These are phyloP conservation scores for Cacatua alba DNA, from an alignment of 2,113 vertebrate species.

Conservation along the genomic window DNA sequence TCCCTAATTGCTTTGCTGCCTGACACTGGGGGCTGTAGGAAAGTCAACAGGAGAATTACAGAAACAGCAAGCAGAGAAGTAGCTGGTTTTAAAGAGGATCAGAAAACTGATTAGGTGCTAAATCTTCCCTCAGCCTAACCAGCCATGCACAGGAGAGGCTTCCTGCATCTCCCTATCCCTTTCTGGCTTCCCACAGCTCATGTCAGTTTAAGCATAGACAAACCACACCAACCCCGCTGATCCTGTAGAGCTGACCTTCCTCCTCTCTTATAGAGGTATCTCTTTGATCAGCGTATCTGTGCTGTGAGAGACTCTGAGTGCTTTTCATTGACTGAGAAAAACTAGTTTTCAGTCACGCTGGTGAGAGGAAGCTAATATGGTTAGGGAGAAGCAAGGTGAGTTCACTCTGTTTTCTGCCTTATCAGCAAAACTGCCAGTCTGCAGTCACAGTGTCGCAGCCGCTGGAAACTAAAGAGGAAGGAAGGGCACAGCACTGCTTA, in stretches of 20 bases:
- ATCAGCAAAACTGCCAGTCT: slow-evolving; percentile 11
- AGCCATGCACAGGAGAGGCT: not conserved
- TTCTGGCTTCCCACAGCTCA: not conserved
- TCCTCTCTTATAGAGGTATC: not conserved
- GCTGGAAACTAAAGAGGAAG: not conserved
- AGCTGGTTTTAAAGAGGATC: not conserved
- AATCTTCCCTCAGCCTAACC: not conserved
- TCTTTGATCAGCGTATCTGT: not conserved
- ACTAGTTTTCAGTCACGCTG: not conserved
- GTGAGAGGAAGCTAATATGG: not conserved
- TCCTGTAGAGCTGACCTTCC: not conserved
- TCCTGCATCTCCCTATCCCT: not conserved
- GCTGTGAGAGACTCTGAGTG: not conserved
- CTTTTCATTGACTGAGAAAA: not conserved
- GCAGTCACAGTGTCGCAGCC: not conserved
- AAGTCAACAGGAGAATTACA: not conserved
- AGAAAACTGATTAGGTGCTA: not conserved
- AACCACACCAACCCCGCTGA: not conserved
- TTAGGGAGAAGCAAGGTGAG: not conserved
- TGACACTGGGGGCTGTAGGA: not conserved
- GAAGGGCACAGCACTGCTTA: not conserved
- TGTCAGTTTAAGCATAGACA: not conserved
- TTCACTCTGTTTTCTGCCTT: not conserved
- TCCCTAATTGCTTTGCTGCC: not conserved
- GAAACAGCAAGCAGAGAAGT: not conserved